A percentile compares a stretch with the other conserved stretches of the same genome.
phyloP scores from a whole-genome alignment of 2,797 vertebrate genomes.

The Alosa sapidissima region DNA sequence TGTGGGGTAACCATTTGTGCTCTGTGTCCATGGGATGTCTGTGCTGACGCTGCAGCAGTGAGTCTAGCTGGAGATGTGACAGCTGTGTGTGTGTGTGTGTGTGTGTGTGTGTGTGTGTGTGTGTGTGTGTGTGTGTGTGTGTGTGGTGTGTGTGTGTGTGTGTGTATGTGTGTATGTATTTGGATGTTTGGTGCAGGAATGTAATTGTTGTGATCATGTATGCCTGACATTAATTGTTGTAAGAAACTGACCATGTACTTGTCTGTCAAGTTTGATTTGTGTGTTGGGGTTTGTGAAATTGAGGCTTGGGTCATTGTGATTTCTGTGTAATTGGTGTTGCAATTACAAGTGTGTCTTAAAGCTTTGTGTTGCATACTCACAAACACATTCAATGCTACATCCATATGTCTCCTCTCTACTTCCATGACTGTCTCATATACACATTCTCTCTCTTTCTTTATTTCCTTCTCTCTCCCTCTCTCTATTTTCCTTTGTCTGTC shows the following conservation, averaged over 20 bases:
- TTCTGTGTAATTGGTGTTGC: neutral
- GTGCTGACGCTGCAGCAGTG: conserved; percentile 29
- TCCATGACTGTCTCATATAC: neutral
- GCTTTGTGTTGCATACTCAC: conserved; percentile 3
- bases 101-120: conserved; percentile 41
- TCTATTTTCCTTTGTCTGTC: neutral
- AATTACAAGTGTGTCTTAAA: conserved; percentile 3
- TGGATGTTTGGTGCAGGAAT: neutral
- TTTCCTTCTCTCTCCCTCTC: neutral
- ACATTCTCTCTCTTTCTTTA: neutral
- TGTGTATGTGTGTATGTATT: conserved; percentile 26
- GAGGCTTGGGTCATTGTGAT: conserved; percentile 29
- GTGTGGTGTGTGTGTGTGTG: conserved; percentile 35
- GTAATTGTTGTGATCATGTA: neutral
- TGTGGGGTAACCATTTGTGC: conserved; percentile 32
- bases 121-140: conserved; percentile 44
- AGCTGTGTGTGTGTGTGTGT: conserved; percentile 47
- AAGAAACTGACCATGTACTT: neutral
- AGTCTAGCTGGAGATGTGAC: conserved; percentile 42
- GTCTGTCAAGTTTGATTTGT: neutral
- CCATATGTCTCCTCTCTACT: neutral
- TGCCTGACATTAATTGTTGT: neutral
- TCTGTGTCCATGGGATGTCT: conserved; percentile 11
- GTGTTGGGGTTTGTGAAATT: neutral
- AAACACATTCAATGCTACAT: conserved; percentile 27